Evolutionary conservation across 2,113 vertebrate species (phyloP), one percentile per base, ranked within the genome.

Genomic region (Cyprinodon variegatus): DNA sequence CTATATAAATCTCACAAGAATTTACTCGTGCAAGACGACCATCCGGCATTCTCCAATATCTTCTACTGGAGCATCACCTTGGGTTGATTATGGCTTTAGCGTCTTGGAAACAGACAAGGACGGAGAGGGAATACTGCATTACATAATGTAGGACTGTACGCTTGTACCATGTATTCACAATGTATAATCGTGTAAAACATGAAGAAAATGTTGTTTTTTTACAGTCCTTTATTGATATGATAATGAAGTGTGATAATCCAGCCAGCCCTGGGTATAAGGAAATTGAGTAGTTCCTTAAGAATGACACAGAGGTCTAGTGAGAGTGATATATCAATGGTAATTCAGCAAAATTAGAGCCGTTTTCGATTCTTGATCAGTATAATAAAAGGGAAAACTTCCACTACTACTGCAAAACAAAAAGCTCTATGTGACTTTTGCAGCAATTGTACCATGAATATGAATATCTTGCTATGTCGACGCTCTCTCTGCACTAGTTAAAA

Each of bases 1-100:
- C 82, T 87, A 86, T 83, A 88, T 94, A 83, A 88, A 94, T 95
- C 93, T 93, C 86, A 74, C 29, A 66, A 91, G 86, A 82, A 79
- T 88, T 57, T 88, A 76, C 88, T 86, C 77, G 70, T 88, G 83
- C 88, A 87, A 73, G 67, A 15, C 81, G 87, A 78, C 72, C 63
- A 82, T 81, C 76, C 75, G 76, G 74, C 66, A 70, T 38, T 70
- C 67, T 64, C 37, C 72, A 66, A 57, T n/a, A 63, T 46, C 81
- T 79, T 83, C 83, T 77, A 65, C 72, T 67, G 74, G 50, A 81
- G 71, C 61, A 80, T 76, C 62, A 82, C 76, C 77, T 37, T 36
- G 79, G 78, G 73, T 69, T 70, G 45, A 20, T 76, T 14, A 65
- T 76, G 43, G 65, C 67, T 81, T 2, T n/a, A 64, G 69, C 29